Conservation (phyloP, 2,888 invertebrate genomes). For the Seira ritae region DNA sequence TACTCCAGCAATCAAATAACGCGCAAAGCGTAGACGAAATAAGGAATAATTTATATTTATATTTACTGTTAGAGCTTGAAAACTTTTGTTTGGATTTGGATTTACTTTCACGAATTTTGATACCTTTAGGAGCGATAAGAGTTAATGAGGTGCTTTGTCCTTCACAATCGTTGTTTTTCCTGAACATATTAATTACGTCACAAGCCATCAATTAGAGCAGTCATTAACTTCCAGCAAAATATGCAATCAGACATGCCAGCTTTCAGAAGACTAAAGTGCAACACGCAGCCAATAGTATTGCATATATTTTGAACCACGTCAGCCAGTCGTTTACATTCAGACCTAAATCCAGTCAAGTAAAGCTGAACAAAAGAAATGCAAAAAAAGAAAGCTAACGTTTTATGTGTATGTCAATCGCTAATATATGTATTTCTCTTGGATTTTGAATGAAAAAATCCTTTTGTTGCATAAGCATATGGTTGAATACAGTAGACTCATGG, state of each 20-base stretch:
- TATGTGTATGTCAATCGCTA: not conserved
- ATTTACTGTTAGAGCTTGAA: not conserved
- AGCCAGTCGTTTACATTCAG: no score
- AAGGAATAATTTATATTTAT: no score
- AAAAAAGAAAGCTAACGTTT: not conserved
- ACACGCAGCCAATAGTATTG: not conserved
- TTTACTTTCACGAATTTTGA: conserved; percentile 2
- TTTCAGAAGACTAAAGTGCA: not conserved
- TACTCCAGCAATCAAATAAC: not conserved
- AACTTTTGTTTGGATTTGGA: conserved; percentile 7
- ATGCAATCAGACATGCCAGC: conserved; percentile 11
- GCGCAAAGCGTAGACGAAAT: not conserved
- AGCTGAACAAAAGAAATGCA: not conserved
- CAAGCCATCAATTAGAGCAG: conserved; percentile 15
- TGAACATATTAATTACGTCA: conserved; percentile 19
- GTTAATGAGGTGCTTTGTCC: conserved; percentile 19
- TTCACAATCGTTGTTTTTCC: conserved; percentile 15
- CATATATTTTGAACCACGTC: not conserved
- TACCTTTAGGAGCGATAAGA: not conserved
- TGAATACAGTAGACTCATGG: not conserved
- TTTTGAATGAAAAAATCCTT: not conserved
- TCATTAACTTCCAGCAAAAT: conserved; percentile 15
- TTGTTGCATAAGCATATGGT: not conserved
- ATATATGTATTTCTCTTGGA: not conserved
- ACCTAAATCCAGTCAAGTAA: not conserved